These are phyloP conservation scores for Euthynnus affinis DNA, from an alignment of 2,797 vertebrate genomes.

Conservation along the genomic window DNA sequence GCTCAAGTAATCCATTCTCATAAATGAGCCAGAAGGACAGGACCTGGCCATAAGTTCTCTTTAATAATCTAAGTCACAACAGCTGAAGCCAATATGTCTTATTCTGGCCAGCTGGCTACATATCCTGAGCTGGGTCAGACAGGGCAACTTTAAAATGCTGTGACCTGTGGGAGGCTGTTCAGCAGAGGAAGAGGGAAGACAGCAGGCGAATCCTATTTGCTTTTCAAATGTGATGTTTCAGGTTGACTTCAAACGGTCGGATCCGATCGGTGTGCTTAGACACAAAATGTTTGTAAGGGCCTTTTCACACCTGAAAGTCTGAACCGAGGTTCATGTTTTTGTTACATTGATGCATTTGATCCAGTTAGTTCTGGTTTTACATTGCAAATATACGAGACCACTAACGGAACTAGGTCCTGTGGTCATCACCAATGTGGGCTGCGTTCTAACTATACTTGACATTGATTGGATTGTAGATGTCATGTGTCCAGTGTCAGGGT, in stretches of 20 bases:
- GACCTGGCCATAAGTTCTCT: conserved; percentile 43
- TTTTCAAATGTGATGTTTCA: conserved; percentile 18
- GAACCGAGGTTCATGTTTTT: too few species aligned
- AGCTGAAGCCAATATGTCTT: conserved; percentile 52
- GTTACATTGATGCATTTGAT: too few species aligned
- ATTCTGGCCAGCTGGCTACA: conserved; percentile 64
- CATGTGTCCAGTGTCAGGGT: too few species aligned
- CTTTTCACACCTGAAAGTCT: too few species aligned
- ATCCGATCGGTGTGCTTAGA: conserved; percentile 1
- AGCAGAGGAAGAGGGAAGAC: not conserved
- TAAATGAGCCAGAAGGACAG: conserved; percentile 53
- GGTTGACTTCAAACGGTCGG: not conserved
- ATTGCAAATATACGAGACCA: too few species aligned
- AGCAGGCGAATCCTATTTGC: not conserved
- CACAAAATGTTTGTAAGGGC: too few species aligned
- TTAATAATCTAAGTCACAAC: conserved; percentile 64
- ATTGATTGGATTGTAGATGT: too few species aligned
- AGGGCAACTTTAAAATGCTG: conserved; percentile 26
- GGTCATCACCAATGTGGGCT: too few species aligned
- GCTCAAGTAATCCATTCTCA: conserved; percentile 32
- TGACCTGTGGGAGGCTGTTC: conserved; percentile 34
- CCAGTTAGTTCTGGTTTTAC: too few species aligned
- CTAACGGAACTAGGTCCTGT: too few species aligned
- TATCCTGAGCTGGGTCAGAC: not conserved
- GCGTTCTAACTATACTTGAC: too few species aligned